A percentile compares a stretch with the other conserved stretches of the same genome.
phyloP scores from a whole-genome alignment of 37 sponge, comb jelly and placozoan genomes.

The Diacarnus erythraeanus region DNA sequence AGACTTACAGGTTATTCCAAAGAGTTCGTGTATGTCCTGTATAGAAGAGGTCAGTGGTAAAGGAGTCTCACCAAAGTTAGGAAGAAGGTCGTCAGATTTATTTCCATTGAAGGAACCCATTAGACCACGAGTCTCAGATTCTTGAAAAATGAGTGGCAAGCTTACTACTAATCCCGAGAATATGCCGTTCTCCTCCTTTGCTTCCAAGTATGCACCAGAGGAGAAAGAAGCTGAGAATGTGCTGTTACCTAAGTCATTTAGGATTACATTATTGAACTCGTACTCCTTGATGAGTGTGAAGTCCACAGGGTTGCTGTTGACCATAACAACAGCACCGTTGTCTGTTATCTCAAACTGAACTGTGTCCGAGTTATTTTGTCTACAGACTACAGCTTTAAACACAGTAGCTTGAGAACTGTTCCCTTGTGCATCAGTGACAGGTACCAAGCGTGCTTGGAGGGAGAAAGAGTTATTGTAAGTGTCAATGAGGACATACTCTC shows the following conservation, averaged over 20 bases:
- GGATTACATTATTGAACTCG: constrained; percentile 31
- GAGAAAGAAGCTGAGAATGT: constrained; percentile 18
- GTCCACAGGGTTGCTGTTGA: constrained; percentile 21
- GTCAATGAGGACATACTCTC: constrained; percentile 50
- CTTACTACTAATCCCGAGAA: constrained; percentile 23
- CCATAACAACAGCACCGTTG: constrained; percentile 8
- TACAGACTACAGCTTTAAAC: constrained; percentile 54
- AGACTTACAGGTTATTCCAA: constrained; percentile 66
- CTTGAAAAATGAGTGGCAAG: constrained; percentile 16
- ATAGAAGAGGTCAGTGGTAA: constrained; percentile 24
- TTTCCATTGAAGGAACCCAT: constrained; percentile 60
- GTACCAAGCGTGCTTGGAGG: constrained; percentile 53
- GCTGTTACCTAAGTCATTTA: constrained; percentile 18
- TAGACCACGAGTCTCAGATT: constrained; percentile 30
- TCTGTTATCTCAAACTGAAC: constrained; percentile 50
- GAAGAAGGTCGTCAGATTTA: constrained; percentile 41
- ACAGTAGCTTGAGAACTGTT: constrained; percentile 35
- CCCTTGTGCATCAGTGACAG: no score
- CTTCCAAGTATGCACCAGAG: constrained; percentile 23
- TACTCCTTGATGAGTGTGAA: constrained; percentile 21
- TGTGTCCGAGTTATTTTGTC: constrained; percentile 38
- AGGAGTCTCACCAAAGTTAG: constrained; percentile 1
- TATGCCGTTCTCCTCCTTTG: constrained; percentile 29
- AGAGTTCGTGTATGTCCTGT: constrained; percentile 46
- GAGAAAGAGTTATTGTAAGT: constrained; percentile 24